Conservation (phyloP, 2,113 vertebrate genomes). For the Lasiurus cinereus region DNA sequence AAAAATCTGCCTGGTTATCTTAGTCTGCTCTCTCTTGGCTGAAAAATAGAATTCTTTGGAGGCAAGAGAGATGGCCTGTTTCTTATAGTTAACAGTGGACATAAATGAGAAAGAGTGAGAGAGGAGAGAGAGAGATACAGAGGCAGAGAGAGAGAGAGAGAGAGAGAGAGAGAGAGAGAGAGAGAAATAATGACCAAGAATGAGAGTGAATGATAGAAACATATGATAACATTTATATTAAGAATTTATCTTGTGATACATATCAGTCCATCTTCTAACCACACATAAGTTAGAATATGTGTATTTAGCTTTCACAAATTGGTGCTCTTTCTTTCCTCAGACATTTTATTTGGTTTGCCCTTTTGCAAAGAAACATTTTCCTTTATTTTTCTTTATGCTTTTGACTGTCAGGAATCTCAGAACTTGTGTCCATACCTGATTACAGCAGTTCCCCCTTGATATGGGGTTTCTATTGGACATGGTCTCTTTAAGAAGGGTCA, state of each 20-base stretch:
- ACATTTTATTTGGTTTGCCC: background rate
- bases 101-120: background rate
- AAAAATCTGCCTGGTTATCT: constrained; percentile 60
- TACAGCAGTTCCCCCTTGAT: background rate
- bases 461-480: background rate
- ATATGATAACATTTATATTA: background rate
- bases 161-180: background rate
- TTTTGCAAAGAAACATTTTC: background rate
- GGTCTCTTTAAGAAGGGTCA: background rate
- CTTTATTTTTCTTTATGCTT: background rate
- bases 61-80: background rate
- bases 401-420: constrained; percentile 12
- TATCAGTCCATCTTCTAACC: background rate
- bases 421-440: background rate
- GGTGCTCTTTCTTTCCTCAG: background rate
- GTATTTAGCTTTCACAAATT: background rate
- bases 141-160: background rate
- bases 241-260: background rate
- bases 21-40: constrained; percentile 56
- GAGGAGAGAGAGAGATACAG: background rate
- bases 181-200: background rate
- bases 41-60: constrained; percentile 34
- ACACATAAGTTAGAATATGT: background rate
- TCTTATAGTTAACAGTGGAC: background rate
- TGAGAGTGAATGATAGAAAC: background rate